These are phyloP conservation scores for Heliconius aoede DNA, from an alignment of 2,888 invertebrate species.

Conservation along the genomic window DNA sequence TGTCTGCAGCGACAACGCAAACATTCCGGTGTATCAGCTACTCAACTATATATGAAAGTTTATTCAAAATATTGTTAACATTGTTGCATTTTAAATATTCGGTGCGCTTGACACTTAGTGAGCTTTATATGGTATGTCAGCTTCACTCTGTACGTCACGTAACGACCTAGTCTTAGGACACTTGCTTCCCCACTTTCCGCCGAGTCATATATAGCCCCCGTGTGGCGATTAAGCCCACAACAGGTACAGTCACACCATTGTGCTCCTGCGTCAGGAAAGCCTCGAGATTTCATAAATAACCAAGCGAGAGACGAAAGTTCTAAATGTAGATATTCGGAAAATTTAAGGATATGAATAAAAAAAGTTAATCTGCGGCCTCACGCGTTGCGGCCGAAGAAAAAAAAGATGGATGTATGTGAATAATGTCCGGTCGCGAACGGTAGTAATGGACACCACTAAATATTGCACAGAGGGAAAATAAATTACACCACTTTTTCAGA, in stretches of 20 bases:
- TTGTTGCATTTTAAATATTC: neutral
- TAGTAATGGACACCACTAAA: slow-evolving; percentile 84
- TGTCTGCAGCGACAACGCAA: slow-evolving; percentile 61
- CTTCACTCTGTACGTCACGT: neutral
- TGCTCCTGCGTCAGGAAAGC: too few relatives aligned
- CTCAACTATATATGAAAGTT: slow-evolving; percentile 15
- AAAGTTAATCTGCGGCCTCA: slow-evolving; percentile 70
- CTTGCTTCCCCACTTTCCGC: too few relatives aligned
- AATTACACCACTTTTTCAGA: slow-evolving; percentile 81
- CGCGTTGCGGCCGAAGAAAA: slow-evolving; percentile 70
- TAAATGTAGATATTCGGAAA: slow-evolving; percentile 18
- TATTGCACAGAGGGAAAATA: slow-evolving; percentile 82
- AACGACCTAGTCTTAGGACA: too few relatives aligned
- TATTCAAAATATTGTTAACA: slow-evolving; percentile 4
- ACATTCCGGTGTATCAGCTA: slow-evolving; percentile 54
- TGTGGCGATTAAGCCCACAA: too few relatives aligned
- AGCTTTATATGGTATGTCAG: too few relatives aligned
- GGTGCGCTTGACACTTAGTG: too few relatives aligned
- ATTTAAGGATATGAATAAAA: slow-evolving; percentile 34
- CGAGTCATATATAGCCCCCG: too few relatives aligned
- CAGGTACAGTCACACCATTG: too few relatives aligned
- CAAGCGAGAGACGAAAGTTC: neutral
- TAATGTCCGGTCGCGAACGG: slow-evolving; percentile 83
- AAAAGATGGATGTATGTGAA: slow-evolving; percentile 81
- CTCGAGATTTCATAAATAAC: neutral